Evolutionary conservation across 30 jellyfish, hydroid and myxozoan genomes (phyloP), one percentile per base, ranked within the genome.

Genomic region (Cassiopea xamachana): DNA sequence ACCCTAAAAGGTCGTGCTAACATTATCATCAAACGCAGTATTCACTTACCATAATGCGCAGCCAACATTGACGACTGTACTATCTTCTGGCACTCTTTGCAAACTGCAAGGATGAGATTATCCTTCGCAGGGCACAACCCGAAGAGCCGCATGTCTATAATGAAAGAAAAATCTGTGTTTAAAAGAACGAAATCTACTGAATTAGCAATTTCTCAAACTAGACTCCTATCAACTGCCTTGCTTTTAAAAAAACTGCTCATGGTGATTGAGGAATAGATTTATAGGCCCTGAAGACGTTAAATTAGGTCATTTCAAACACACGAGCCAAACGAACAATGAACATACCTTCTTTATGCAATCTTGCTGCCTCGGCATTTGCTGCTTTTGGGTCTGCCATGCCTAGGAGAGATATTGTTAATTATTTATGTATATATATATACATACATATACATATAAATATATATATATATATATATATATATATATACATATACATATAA

Each of bases 41-140:
- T 10, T 1, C 4, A 44, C 60, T 79, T 77, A 94, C 98, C 98
- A 62, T 94, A 94, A 79, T 94, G 98, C 13, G 92, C 74, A 59
- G 49, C 77, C 44, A 92, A 69, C 48, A 96, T 78, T 9, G 97
- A 80, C 17, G 87, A 44, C 77, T 90, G 89, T 45, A 94, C 46
- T n/a, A 94, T 73, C 82, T 88, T 86, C 51, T 94, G 80, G 81
- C 98, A 94, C 78, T 94, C 96, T 73, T 87, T 87, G 87, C 98
- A 94, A 46, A 83, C 86, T 1, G 89, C 94, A 69, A 94, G 94
- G 46, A 75, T 10, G 46, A 90, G 92, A 76, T 74, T 84, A 51
- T 91, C 97, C 73, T 87, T 92, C 16, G 98, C 92, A 48, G 98
- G 98, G 84, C 98, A 90, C 60, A 64, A 75, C 1, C 98, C 98